Conservation (phyloP, 2,113 vertebrate genomes). For the Gadus macrocephalus region DNA sequence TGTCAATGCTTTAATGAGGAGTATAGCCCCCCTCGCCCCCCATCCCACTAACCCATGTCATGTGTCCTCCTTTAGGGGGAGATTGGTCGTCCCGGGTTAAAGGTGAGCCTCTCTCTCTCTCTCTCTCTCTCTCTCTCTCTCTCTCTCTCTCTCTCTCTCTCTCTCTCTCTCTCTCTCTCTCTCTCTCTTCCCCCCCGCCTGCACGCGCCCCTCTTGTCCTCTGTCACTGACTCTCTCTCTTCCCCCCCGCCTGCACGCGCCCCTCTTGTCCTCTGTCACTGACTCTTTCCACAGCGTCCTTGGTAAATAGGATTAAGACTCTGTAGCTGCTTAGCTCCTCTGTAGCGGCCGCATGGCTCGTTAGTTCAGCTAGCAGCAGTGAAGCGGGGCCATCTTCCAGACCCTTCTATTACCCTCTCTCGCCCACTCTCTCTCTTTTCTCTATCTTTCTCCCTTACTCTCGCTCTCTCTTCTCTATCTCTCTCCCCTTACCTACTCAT, state of each 20-base stretch:
- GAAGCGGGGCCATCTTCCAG: no score
- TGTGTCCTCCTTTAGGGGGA: conserved; percentile 79
- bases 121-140: neutral
- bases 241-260: neutral
- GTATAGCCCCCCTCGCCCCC: conserved; percentile 13
- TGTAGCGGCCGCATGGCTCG: no score
- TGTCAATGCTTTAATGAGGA: conserved; percentile 27
- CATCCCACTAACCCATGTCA: conserved; percentile 11
- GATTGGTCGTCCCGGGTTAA: conserved; percentile 89
- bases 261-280: neutral
- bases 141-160: neutral
- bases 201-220: neutral
- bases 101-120: conserved; percentile 73
- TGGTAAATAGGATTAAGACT: conserved; percentile 39
- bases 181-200: no score
- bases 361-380: no score
- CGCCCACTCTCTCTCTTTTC: neutral
- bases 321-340: no score
- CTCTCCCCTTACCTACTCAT: no score
- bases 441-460: no score
- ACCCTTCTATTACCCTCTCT: neutral
- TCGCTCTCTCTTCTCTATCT: no score
- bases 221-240: neutral
- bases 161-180: neutral
- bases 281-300: conserved; percentile 33